These are phyloP conservation scores for Eupelmus urozonus DNA, from an alignment of 2,888 invertebrate species.

Conservation along the genomic window DNA sequence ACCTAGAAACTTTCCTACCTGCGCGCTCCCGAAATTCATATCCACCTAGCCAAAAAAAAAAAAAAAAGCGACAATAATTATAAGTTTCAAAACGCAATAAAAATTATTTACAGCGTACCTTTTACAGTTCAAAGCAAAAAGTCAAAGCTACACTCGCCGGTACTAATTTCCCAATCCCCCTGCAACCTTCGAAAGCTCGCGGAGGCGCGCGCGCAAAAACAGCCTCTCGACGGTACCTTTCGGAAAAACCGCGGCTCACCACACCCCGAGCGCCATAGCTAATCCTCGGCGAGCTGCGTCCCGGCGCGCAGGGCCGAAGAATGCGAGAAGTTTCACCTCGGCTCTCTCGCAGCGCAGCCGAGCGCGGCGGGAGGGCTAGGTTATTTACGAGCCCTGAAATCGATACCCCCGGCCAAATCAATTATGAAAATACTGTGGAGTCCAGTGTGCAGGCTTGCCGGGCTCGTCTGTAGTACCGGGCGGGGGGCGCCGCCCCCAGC, in stretches of 20 bases:
- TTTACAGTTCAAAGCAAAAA: conserved; percentile 18
- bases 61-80: not conserved
- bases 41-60: not conserved
- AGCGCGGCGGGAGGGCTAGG: conserved; percentile 33
- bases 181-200: not conserved
- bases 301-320: not conserved
- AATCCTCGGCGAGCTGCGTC: conserved; percentile 19
- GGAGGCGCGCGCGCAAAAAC: not conserved
- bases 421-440: conserved; percentile 69
- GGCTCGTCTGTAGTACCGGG: too few relatives aligned
- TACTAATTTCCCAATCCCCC: not conserved
- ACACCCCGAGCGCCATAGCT: not conserved
- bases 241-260: conserved; percentile 34
- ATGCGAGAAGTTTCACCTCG: conserved; percentile 63
- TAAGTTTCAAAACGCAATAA: not conserved
- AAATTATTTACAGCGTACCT: not conserved
- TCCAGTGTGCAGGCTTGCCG: too few relatives aligned
- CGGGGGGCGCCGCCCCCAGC: too few relatives aligned
- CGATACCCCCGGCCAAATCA: conserved; percentile 70
- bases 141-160: not conserved
- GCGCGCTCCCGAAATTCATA: not conserved
- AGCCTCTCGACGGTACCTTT: not conserved
- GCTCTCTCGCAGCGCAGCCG: conserved; percentile 61
- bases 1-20: not conserved
- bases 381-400: conserved; percentile 75